These are phyloP conservation scores for Xestia c-nigrum DNA, from an alignment of 2,888 invertebrate genomes.

Conservation along the genomic window DNA sequence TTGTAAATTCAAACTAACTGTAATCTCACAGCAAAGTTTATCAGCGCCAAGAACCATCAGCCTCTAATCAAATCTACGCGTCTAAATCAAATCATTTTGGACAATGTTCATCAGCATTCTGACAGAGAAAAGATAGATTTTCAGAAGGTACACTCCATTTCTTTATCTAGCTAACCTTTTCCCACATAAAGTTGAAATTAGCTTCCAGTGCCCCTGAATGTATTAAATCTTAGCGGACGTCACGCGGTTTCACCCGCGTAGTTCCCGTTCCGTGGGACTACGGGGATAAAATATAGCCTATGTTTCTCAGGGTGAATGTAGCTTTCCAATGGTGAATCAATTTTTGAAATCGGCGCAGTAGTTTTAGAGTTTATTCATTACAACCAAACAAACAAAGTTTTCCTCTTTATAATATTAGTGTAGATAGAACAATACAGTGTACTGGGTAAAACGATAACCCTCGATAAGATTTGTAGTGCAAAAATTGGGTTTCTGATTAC, in stretches of 20 bases:
- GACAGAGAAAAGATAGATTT: background rate
- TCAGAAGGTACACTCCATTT: background rate
- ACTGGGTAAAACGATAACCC: background rate
- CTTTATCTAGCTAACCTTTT: background rate
- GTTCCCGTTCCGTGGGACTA: too few species aligned
- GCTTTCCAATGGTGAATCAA: too few species aligned
- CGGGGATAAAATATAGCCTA: too few species aligned
- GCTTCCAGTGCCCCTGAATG: background rate
- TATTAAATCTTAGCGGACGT: too few species aligned
- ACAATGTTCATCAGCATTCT: constrained; percentile 59
- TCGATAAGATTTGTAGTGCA: background rate
- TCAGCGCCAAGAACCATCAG: constrained; percentile 44
- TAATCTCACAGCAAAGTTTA: constrained; percentile 37
- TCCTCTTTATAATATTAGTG: too few species aligned
- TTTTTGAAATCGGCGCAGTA: too few species aligned
- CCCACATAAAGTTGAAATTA: background rate
- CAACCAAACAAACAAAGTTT: too few species aligned
- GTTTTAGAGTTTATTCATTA: too few species aligned
- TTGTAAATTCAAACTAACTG: constrained; percentile 26
- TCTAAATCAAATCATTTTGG: constrained; percentile 62
- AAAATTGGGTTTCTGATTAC: background rate
- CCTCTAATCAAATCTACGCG: constrained; percentile 47
- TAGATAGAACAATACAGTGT: background rate
- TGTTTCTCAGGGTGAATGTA: too few species aligned
- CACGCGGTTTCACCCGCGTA: too few species aligned